Evolutionary conservation across 92 coral and sea anemone species (phyloP).

Genomic region (Virgularia gustaviana): DNA sequence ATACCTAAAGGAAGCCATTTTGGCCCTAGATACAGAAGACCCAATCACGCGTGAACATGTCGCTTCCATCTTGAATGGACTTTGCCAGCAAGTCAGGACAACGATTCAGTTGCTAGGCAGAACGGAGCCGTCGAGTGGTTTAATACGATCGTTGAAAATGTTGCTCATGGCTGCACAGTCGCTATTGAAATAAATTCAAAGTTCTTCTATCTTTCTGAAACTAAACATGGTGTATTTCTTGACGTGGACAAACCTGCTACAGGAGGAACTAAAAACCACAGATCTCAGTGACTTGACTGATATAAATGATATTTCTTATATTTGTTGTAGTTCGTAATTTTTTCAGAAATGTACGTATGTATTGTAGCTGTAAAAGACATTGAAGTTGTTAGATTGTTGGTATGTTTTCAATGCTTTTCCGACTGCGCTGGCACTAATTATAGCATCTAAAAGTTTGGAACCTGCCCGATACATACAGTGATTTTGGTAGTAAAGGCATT

Average conservation of each 20-base stretch:
- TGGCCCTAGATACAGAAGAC: slow-evolving; percentile 68
- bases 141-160: slow-evolving; percentile 64
- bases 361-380: too few species aligned
- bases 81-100: slow-evolving; percentile 66
- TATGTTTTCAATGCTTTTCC: too few species aligned
- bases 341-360: too few species aligned
- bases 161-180: slow-evolving; percentile 88
- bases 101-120: slow-evolving; percentile 29
- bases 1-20: slow-evolving; percentile 76
- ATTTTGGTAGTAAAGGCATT: too few species aligned
- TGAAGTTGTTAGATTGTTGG: too few species aligned
- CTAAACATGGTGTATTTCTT: neutral
- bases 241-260: neutral
- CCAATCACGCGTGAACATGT: slow-evolving; percentile 84
- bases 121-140: slow-evolving; percentile 54
- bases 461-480: too few species aligned
- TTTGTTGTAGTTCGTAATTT: too few species aligned
- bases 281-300: too few species aligned
- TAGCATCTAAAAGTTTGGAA: too few species aligned
- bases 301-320: too few species aligned
- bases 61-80: slow-evolving; percentile 66
- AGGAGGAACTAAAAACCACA: neutral
- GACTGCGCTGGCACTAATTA: too few species aligned
- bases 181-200: slow-evolving; percentile 40
- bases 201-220: neutral